Evolutionary conservation across 2,888 invertebrate species (phyloP), one percentile per base, ranked within the genome.

Genomic region (Serripes groenlandicus): DNA sequence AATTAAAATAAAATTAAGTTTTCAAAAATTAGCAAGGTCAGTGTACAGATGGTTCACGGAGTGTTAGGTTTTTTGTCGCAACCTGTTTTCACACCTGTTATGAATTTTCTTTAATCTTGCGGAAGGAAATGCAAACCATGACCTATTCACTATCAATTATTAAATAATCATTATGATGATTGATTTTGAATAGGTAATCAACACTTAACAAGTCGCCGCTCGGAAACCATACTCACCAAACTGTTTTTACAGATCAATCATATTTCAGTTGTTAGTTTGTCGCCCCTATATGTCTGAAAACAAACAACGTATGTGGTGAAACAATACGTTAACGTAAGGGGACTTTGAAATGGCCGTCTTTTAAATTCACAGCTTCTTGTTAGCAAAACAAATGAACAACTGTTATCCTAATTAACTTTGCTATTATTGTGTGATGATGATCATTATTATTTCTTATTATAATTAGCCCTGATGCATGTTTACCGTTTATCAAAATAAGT

Each of bases 221-320:
- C 32, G 2, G 2, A 1, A 70, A 52, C 54, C 26, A 26, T 70
- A 70, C 70, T 70, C 70, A n/a, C n/a, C n/a, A n/a, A 70, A 18
- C 7, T 15, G 18, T 42, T 7, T 42, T 66, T 26, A 9, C 28
- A 42, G 23, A 66, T 66, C 66, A 66, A 66, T 66, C 66, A 26
- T 2, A 1, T 42, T 42, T 42, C 28, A 66, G 23, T 42, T 34
- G 66, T 66, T 37, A 21, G 35, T 9, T 66, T 66, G 23, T 66
- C 66, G 15, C 66, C 23, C 42, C 42, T 26, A 66, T 26, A 28
- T 11, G 42, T 21, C 23, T 28, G 28, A 66, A n/a, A 66, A 23
- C 66, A 66, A 66, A 66, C 66, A 66, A 11, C 28, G 42, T 42
- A 66, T 42, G 42, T 66, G 66, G 37, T 37, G 26, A 21, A 9